Percentiles rank a stretch among this genome's conserved stretches.
phyloP scores from a whole-genome alignment of 1,140 invertebrate genomes.

The Sitophilus oryzae region DNA sequence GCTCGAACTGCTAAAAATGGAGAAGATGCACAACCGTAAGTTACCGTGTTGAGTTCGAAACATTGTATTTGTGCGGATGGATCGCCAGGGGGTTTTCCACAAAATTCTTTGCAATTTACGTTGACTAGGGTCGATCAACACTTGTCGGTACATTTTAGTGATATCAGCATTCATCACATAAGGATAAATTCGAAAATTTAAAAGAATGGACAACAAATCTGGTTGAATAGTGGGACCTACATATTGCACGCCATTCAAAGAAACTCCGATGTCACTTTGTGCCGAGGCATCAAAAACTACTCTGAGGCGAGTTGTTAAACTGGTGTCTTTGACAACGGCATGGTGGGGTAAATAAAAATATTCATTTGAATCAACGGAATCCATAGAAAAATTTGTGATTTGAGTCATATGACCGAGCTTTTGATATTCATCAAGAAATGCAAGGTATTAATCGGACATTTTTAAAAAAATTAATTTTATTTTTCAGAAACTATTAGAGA shows the following conservation, averaged over 20 bases:
- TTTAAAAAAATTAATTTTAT: too few relatives aligned
- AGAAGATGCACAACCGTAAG: conserved; percentile 38
- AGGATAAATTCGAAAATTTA: conserved; percentile 33
- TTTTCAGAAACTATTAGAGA: too few relatives aligned
- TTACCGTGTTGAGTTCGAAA: conserved; percentile 35
- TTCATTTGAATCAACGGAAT: too few relatives aligned
- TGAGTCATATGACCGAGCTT: too few relatives aligned
- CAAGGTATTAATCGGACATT: too few relatives aligned
- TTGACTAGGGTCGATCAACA: conserved; percentile 34
- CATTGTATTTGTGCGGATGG: conserved; percentile 19
- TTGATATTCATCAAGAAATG: too few relatives aligned
- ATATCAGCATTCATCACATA: conserved; percentile 41
- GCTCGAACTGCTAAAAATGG: conserved; percentile 37
- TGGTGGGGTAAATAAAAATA: too few relatives aligned
- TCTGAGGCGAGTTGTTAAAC: too few relatives aligned
- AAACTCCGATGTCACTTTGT: too few relatives aligned
- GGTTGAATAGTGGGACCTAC: conserved; percentile 35
- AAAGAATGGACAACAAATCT: conserved; percentile 34
- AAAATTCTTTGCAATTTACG: conserved; percentile 39
- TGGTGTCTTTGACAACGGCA: too few relatives aligned
- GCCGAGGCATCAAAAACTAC: too few relatives aligned
- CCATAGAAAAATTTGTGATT: too few relatives aligned
- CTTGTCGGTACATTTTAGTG: conserved; percentile 43
- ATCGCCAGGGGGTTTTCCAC: conserved; percentile 36
- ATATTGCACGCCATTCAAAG: conserved; percentile 31